These are phyloP conservation scores for Hydraecia micacea DNA, from an alignment of 2,888 invertebrate genomes.

Conservation along the genomic window DNA sequence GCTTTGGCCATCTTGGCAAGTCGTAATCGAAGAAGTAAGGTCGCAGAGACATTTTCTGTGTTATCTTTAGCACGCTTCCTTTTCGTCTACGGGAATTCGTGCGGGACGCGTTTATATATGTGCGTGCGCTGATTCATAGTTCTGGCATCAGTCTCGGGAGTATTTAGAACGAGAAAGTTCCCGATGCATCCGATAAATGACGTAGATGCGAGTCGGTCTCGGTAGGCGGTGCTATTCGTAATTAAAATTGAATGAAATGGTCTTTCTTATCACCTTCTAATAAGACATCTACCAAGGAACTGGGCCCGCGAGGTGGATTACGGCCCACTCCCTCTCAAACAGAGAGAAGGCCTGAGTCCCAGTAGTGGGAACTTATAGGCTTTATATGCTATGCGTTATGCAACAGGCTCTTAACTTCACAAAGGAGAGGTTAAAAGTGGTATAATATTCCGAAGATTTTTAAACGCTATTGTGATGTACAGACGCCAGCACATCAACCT, in stretches of 20 bases:
- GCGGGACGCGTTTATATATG: conserved; percentile 57
- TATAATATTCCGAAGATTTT: no score
- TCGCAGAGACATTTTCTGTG: conserved; percentile 78
- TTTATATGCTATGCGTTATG: no score
- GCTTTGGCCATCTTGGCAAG: conserved; percentile 79
- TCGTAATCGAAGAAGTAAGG: conserved; percentile 83
- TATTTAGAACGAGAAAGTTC: conserved; percentile 73
- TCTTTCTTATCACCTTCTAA: neutral
- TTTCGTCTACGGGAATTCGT: conserved; percentile 63
- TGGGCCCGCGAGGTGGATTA: no score
- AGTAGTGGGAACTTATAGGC: no score
- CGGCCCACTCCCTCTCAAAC: no score
- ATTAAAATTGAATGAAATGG: neutral
- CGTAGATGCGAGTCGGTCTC: neutral
- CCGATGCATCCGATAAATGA: conserved; percentile 64
- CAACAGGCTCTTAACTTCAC: no score
- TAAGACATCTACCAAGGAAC: no score
- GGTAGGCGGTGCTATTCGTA: neutral
- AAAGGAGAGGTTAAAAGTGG: no score
- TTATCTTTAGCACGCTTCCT: conserved; percentile 57
- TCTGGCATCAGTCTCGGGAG: conserved; percentile 59
- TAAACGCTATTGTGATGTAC: no score
- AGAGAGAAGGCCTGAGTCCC: no score
- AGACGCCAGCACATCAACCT: no score
- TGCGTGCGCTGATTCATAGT: conserved; percentile 48